phyloP scores from a whole-genome alignment of 2,888 invertebrate species.

The Habrosyne pyritoides region DNA sequence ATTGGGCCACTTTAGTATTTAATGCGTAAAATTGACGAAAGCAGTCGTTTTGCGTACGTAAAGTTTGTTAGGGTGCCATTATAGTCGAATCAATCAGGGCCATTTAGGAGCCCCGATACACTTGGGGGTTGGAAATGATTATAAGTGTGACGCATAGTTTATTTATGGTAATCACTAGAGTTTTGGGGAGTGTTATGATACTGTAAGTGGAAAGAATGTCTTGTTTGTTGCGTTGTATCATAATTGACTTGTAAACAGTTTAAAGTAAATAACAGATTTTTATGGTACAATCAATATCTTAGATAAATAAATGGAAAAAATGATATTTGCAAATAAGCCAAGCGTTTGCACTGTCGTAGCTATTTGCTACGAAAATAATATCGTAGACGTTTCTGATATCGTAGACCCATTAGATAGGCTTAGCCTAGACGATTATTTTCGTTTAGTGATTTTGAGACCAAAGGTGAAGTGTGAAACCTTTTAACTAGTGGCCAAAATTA shows the following conservation, averaged over 20 bases:
- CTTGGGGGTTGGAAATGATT: conserved; percentile 42
- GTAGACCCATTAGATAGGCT: not conserved
- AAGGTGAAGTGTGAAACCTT: no score
- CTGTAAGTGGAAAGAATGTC: not conserved
- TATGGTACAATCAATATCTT: no score
- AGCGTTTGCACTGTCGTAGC: no score
- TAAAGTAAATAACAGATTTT: no score
- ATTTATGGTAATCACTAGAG: conserved; percentile 64
- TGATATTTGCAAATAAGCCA: no score
- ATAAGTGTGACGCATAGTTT: conserved; percentile 49
- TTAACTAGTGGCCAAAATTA: no score
- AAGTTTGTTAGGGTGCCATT: conserved; percentile 70
- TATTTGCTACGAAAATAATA: not conserved
- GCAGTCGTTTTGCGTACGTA: conserved; percentile 56
- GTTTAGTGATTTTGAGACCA: no score
- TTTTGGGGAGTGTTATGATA: conserved; percentile 20
- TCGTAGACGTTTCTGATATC: not conserved
- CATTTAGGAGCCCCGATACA: conserved; percentile 55
- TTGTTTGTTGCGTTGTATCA: not conserved
- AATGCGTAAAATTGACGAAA: conserved; percentile 71
- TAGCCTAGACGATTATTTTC: no score
- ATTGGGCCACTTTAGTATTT: conserved; percentile 60
- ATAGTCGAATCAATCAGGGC: conserved; percentile 73
- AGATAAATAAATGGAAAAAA: no score
- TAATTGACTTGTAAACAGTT: no score